phyloP scores from a whole-genome alignment of 1,140 invertebrate species.

The Tetragnatha versicolor region DNA sequence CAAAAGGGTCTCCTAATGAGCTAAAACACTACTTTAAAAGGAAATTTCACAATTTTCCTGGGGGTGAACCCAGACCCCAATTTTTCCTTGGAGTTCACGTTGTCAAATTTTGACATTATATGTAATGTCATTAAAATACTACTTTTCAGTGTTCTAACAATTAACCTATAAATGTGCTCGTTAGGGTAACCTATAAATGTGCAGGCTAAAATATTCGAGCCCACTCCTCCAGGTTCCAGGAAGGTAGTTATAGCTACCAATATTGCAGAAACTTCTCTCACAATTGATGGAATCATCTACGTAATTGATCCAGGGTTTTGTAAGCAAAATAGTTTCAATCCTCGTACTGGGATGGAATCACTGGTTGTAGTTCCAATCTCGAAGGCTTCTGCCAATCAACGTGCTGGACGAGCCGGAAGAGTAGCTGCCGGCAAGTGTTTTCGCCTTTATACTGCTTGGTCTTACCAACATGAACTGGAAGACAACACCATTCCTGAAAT shows the following conservation, averaged over 20 bases:
- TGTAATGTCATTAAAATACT: no score
- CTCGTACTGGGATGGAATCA: conserved; percentile 97
- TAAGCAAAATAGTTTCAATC: conserved; percentile 99
- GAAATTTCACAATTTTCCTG: no score
- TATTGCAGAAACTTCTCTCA: conserved; percentile 98
- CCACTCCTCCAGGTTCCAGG: conserved; percentile 89
- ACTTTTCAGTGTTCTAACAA: no score
- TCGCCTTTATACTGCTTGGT: conserved; percentile 78
- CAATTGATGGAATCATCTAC: conserved; percentile 99
- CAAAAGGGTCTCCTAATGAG: no score
- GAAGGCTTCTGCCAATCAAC: conserved; percentile 87
- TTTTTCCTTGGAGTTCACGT: no score
- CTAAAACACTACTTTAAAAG: no score
- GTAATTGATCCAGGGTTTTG: conserved; percentile 99
- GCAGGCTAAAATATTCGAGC: conserved; percentile 87
- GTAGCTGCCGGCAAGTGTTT: conserved; percentile 98
- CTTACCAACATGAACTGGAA: conserved; percentile 95
- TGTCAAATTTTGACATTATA: no score
- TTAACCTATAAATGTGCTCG: no score
- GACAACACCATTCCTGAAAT: conserved; percentile 98
- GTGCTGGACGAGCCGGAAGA: conserved; percentile 89
- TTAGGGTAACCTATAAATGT: no score
- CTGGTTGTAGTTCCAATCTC: conserved; percentile 97
- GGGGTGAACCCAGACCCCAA: no score
- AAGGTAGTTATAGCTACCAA: conserved; percentile 97